These are phyloP conservation scores for Astyanax mexicanus DNA, from an alignment of 2,797 vertebrate species.

Conservation along the genomic window DNA sequence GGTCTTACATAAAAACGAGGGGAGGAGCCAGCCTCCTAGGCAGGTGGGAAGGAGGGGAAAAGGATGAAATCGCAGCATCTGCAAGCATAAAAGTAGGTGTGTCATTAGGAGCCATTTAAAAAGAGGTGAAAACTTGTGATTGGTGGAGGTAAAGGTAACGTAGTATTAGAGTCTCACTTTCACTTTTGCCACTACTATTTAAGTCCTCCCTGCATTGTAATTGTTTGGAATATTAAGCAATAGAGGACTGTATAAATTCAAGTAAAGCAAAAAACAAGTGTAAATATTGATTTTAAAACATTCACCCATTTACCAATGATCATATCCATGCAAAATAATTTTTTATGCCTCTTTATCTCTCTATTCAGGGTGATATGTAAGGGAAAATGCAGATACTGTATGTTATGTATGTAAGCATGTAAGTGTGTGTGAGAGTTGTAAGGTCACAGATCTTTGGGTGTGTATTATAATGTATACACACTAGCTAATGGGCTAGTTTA, in stretches of 20 bases:
- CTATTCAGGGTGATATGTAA: slow-evolving; percentile 22
- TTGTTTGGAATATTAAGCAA: slow-evolving; percentile 13
- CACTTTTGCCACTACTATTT: background rate
- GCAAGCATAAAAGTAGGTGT: too few species aligned
- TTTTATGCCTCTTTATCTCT: slow-evolving; percentile 18
- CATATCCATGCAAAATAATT: background rate
- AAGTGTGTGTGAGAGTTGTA: slow-evolving; percentile 19
- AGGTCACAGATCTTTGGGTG: slow-evolving; percentile 33
- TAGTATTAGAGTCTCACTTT: too few species aligned
- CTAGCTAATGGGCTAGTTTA: slow-evolving; percentile 24
- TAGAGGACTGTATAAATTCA: background rate
- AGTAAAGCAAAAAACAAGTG: slow-evolving; percentile 6
- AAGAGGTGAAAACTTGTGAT: too few species aligned
- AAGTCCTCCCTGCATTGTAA: background rate
- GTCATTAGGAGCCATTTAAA: too few species aligned
- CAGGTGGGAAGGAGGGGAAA: too few species aligned
- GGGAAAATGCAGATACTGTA: slow-evolving; percentile 20
- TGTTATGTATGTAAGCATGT: slow-evolving; percentile 18
- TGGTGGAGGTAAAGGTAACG: too few species aligned
- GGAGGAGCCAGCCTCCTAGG: too few species aligned
- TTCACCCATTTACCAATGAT: background rate
- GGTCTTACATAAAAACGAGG: too few species aligned
- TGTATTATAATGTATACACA: slow-evolving; percentile 32
- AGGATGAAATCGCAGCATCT: too few species aligned
- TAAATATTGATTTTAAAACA: slow-evolving; percentile 7